Evolutionary conservation across 2,888 invertebrate species (phyloP).

Genomic region (Latrodectus elegans): DNA sequence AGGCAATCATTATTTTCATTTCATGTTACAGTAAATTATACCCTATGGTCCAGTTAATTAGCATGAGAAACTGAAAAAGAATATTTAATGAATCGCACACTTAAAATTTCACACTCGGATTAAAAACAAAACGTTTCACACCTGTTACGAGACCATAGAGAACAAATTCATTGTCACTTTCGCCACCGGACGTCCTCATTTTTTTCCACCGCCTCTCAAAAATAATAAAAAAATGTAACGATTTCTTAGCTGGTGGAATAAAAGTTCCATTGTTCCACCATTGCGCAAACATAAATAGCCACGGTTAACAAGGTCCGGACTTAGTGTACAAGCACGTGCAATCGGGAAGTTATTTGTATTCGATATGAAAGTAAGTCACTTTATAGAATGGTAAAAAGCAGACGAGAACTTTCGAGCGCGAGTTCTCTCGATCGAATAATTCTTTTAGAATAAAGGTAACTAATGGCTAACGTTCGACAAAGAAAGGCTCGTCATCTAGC

Average conservation of each 20-base stretch:
- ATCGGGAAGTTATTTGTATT: neutral
- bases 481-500: neutral
- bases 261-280: neutral
- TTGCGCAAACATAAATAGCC: neutral
- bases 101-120: no score
- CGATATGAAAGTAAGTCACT: neutral
- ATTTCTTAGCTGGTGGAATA: neutral
- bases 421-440: neutral
- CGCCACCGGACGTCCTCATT: constrained; percentile 49
- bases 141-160: neutral
- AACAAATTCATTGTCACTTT: constrained; percentile 38
- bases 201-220: constrained; percentile 10
- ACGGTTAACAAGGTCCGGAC: neutral
- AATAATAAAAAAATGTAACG: neutral
- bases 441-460: neutral
- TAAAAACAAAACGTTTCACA: neutral
- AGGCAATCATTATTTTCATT: no score
- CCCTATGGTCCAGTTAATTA: no score
- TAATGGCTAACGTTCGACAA: neutral
- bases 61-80: no score
- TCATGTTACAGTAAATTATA: no score
- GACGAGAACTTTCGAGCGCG: no score
- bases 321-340: neutral
- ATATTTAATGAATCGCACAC: no score
- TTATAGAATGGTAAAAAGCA: no score